Evolutionary conservation across 2,797 vertebrate species (phyloP).

Genomic region (Streptopelia turtur): DNA sequence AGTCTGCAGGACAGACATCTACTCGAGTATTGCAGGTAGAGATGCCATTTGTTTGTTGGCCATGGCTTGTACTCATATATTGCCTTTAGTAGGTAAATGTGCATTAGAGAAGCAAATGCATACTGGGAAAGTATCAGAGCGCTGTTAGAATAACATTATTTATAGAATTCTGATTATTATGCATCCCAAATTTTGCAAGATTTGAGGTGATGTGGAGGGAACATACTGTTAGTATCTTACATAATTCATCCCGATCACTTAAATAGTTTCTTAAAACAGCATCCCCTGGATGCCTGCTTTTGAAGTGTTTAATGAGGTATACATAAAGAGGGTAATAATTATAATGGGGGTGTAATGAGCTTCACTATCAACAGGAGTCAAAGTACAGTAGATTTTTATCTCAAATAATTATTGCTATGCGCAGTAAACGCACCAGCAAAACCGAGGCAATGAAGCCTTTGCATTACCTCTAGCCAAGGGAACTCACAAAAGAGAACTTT

Average conservation of each 20-base stretch:
- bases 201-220: neutral
- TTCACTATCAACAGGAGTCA: slow-evolving; percentile 34
- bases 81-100: neutral
- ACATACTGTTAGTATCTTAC: slow-evolving; percentile 24
- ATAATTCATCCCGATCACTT: slow-evolving; percentile 42
- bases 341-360: slow-evolving; percentile 59
- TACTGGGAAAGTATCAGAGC: neutral
- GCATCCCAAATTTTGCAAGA: neutral
- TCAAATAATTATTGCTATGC: slow-evolving; percentile 35
- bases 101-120: neutral
- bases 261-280: slow-evolving; percentile 61
- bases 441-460: neutral
- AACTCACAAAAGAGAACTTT: neutral
- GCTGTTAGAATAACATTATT: neutral
- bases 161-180: neutral
- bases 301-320: slow-evolving; percentile 39
- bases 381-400: slow-evolving; percentile 52
- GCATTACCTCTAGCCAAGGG: neutral
- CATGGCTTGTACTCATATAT: neutral
- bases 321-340: slow-evolving; percentile 49
- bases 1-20: neutral
- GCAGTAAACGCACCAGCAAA: neutral
- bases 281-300: slow-evolving; percentile 32
- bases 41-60: neutral
- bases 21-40: neutral